A percentile compares a stretch with the other conserved stretches of the same genome.
Evolutionary conservation across 92 coral and sea anemone species (phyloP).

Genomic region (Parazoanthus atlanticus): DNA sequence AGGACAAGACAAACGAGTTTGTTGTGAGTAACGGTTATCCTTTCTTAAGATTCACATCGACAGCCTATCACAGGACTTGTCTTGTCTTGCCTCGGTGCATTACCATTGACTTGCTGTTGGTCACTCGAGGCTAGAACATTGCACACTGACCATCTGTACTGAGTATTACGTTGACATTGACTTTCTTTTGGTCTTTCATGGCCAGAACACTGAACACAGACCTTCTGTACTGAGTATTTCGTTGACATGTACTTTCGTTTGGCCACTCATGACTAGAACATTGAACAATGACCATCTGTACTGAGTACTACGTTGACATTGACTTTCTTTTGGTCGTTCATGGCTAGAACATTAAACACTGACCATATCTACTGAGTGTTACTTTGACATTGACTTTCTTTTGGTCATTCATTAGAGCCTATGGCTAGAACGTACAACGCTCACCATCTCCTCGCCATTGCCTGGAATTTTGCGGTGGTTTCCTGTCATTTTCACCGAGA

Average conservation of each 20-base stretch:
- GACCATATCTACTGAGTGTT: conserved; percentile 74
- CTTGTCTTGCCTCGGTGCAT: not conserved
- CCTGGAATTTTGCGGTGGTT: conserved; percentile 95
- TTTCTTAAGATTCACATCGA: not conserved
- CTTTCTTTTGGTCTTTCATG: conserved; percentile 33
- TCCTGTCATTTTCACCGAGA: conserved; percentile 81
- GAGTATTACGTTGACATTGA: not conserved
- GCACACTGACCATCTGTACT: not conserved
- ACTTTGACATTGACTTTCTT: conserved; percentile 53
- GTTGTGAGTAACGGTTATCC: conserved; percentile 54
- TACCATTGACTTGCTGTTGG: not conserved
- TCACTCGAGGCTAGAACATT: not conserved
- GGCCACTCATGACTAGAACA: too few species aligned
- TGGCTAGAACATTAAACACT: conserved; percentile 44
- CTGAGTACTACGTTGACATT: conserved; percentile 49
- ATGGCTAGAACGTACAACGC: conserved; percentile 92
- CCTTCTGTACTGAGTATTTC: conserved; percentile 12
- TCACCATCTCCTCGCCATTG: conserved; percentile 69
- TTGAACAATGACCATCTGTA: not conserved
- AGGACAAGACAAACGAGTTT: conserved; percentile 72
- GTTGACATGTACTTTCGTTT: not conserved
- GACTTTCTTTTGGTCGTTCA: not conserved
- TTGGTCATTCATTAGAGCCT: conserved; percentile 64
- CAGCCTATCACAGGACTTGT: too few species aligned
- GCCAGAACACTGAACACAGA: conserved; percentile 76